Base-by-base conservation (phyloP, 2,888 invertebrate species). In the Trimorus sp. region DNA sequence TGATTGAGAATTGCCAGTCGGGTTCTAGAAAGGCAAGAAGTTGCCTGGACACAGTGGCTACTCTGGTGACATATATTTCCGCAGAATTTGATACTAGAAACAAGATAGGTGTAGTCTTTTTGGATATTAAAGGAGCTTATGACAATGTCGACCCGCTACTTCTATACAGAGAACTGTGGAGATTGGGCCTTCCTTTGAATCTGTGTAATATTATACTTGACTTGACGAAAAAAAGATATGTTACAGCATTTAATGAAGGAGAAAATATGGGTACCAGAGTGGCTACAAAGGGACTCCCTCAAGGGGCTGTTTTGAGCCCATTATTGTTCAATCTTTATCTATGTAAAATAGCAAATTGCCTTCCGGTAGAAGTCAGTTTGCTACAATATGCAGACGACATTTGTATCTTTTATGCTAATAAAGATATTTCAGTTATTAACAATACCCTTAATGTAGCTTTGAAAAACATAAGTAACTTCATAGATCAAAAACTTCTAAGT, bases 91-190 rank as follows among this genome's bases (percentile, higher is more conserved):
- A 42, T n/a, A 42, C 54, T n/a, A 37, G 14, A 42, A 68, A 56
- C 11, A 42, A 68, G 36, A 36, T n/a, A 1, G 48, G 48, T 3
- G 48, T 48, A 15, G 16, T 54, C 26, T 54, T 14, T 26, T 12
- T 54, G 9, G 54, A 54, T 12, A 54, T 54, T 2, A 11, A 36
- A 7, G 54, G 54, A 1, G 16, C 54, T 7, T 54, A 54, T 11
- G 54, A 54, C 16, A 54, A 54, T 7, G 54, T 54, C 1, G 54
- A 36, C 26, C 16, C 36, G 36, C 16, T 70, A 1, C 15, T 70
- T 0, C 9, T 70, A 9, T 70, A 70, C n/a, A 60, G 40, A 26
- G 51, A 70, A 60, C 11, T 59, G 8, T 70, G 70, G 70, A 51
- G 38, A 36, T 14, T 7, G 4, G 60, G 60, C 2, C 1, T 42